Base-by-base conservation (phyloP, 2,797 vertebrate genomes). In the Coreius guichenoti region DNA sequence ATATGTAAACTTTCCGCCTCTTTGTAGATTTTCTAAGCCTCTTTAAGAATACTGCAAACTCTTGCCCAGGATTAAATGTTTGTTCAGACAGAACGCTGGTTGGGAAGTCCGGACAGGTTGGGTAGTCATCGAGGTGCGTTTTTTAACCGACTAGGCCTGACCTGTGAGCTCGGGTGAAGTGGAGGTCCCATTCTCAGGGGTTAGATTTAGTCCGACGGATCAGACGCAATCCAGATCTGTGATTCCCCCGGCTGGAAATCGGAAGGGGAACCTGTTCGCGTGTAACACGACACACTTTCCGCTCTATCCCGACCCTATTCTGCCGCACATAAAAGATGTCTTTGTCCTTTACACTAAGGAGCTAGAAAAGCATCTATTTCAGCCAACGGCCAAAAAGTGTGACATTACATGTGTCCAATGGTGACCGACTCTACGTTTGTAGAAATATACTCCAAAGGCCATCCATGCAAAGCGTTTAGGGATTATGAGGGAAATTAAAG, bases 201-300 rank as follows among this genome's bases (percentile, higher is more conserved):
- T 84, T 84, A 77, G 81, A 72, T 86, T 73, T 69, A 81, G 84
- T 83, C 81, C 29, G 51, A 82, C 45, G 75, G 61, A 80, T 77
- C 74, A 82, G 73, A 86, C 84, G 83, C 69, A 82, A 17, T 91
- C 86, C 80, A 82, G 84, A 89, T 92, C 90, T 87, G 82, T 84
- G 89, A 92, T 92, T 93, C 89, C 84, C 86, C 85, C 82, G 49
- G 89, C 89, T 88, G 74, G 78, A 90, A 88, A 86, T 84, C 88
- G 86, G 83, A 91, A 91, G 77, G 84, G 88, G 90, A 92, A 91
- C 85, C 80, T 87, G 86, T 90, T 89, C 86, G 86, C 87, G 91
- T 92, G 94, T 94, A 94, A 95, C 92, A 89, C 13, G 88, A 95
- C 90, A 91, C 93, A 93, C 91, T 88, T 93, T 87, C 54, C 77